Base-by-base conservation (phyloP, 2,113 vertebrate genomes). In the Orcinus orca region DNA sequence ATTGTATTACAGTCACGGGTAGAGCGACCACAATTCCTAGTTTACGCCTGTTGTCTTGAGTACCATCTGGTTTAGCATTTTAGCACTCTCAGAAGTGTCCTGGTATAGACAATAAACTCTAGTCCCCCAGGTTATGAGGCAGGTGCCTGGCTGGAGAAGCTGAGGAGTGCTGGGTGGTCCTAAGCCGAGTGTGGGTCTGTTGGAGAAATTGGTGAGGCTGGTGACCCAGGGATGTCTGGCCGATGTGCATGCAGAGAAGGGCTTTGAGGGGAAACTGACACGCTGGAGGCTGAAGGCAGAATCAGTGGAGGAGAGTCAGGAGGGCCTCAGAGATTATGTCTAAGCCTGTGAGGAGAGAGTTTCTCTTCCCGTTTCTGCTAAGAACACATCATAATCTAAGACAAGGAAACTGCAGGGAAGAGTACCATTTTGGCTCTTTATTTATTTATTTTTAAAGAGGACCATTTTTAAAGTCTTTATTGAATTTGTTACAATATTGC, bases 11-110 rank as follows among this genome's bases (percentile, higher is more conserved):
- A 81, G 73, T 89, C 93, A 29, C 3, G 5, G 60, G 36, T 25
- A 71, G 68, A 67, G 90, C 53, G 41, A 83, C 93, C 89, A 84
- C 58, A 87, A 79, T 76, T 96, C 79, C 93, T 82, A 79, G 62
- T 81, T 93, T 74, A 96, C 7, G 82, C 82, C 63, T 96, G 93
- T 41, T 90, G 83, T 84, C 89, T 83, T 84, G 92, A 96, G 92
- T 63, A n/a, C 96, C 97, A 90, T 97, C 97, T 98, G 97, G 96
- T 96, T 97, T 97, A 65, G 82, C 83, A 96, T 96, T 97, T 97
- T 93, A 95, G 88, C 82, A 55, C 93, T 86, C 83, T 97, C 89
- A 6, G n/a, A 92, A 80, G 92, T 95, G 86, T 97, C 93, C 95
- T 97, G 96, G 83, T 89, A 81, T 87, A 86, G 70, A 96, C 95